Base-by-base conservation (phyloP, 2,888 invertebrate genomes). In the Calliopum simillimum region DNA sequence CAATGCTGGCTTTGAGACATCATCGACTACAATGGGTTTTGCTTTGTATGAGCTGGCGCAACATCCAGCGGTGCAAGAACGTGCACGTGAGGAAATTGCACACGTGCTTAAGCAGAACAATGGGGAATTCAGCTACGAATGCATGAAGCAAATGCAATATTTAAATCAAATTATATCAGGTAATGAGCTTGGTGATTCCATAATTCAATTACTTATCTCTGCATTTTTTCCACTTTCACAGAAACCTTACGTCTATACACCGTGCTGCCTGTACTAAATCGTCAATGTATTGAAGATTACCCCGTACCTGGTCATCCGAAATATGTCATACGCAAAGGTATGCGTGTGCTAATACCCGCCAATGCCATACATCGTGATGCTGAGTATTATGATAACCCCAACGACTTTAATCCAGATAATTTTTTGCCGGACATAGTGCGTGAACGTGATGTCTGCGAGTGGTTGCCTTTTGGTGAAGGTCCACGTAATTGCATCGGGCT, bases 341-440 rank as follows among this genome's bases (percentile, higher is more conserved):
- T 87, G 16, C 79, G 86, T 23, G 80, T 90, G 0, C 79, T 89
- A 3, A 87, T 91, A 62, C 89, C 91, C 0, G 82, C 86, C 2
- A 86, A 87, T 61, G 87, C 88, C 1, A 87, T 91, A 77, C 91
- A 91, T 74, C 88, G 88, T 78, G 90, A 91, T 77, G 88, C 89
- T 0, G 86, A 87, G 1, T 85, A 89, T 73, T 91, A 89, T 74
- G 88, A 89, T 0, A 85, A 91, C 11, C 92, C 92, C 0, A 85
- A 89, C 4, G 86, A 84, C 21, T 91, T 91, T 69, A 87, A 90
- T 68, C 91, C 91, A 0, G 90, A 91, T 12, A 85, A 91, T 75
- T 91, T 91, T 78, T 80, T 86, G 0, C 82, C 87, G 1, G 89
- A 89, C 72, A 88, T 88, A 43, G 89, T 89, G 58, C 83, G 87